Conservation (phyloP, 2,888 invertebrate genomes). For the Temnothorax unifasciatus region DNA sequence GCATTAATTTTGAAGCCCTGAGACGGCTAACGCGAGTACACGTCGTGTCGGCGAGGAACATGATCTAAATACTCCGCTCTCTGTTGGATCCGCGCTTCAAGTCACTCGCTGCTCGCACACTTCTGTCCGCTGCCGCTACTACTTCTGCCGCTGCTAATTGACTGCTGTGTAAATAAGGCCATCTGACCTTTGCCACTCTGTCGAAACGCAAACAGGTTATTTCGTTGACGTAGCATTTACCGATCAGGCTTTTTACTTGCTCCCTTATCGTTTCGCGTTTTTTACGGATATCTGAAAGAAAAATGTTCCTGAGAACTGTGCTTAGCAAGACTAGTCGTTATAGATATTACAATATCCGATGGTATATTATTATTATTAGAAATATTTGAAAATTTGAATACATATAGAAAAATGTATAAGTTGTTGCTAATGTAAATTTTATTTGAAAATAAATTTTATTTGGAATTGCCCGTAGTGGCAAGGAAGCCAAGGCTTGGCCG, state of each 20-base stretch:
- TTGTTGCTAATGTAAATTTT: not conserved
- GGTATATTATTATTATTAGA: not conserved
- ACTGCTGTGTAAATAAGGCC: constrained; percentile 22
- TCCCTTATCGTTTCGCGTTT: not conserved
- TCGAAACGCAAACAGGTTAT: not conserved
- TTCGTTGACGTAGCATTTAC: constrained; percentile 1
- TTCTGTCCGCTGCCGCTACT: not conserved
- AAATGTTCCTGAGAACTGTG: not conserved
- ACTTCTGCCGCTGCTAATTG: not conserved
- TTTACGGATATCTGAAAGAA: not conserved
- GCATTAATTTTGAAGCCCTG: constrained; percentile 54
- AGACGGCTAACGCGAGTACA: constrained; percentile 52
- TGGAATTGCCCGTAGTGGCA: no score
- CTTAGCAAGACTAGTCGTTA: not conserved
- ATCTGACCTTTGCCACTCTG: not conserved
- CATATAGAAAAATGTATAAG: not conserved
- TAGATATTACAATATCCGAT: not conserved
- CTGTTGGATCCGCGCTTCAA: constrained; percentile 24
- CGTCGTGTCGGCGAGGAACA: constrained; percentile 47
- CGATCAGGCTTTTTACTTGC: not conserved
- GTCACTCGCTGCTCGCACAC: constrained; percentile 1
- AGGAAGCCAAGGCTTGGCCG: no score
- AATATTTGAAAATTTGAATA: not conserved
- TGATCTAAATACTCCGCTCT: constrained; percentile 49
- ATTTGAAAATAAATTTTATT: no score